Percentiles rank a stretch among this genome's conserved stretches.
Conservation (phyloP, 1,140 invertebrate species). For the Habropoda laboriosa region DNA sequence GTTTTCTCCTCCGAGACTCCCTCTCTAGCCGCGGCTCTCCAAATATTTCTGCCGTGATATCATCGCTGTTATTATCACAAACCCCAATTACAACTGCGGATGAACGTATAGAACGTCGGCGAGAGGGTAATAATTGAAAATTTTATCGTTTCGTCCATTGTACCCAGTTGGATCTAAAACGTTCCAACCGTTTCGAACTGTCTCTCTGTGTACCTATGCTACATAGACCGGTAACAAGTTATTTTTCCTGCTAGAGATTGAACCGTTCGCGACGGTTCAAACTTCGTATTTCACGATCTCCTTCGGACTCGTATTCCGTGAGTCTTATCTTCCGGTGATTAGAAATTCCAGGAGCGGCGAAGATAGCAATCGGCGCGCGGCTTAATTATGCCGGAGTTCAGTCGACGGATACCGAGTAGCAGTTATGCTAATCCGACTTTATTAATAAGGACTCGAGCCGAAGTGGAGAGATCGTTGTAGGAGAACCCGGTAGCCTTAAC, state of each 20-base stretch:
- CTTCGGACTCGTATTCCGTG: constrained; percentile 3
- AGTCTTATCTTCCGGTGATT: constrained; percentile 58
- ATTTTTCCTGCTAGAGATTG: too few relatives aligned
- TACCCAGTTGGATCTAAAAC: background rate
- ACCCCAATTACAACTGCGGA: constrained; percentile 28
- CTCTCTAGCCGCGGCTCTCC: background rate
- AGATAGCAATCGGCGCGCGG: constrained; percentile 66
- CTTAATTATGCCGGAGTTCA: constrained; percentile 70
- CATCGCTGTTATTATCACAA: constrained; percentile 43
- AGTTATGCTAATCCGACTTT: constrained; percentile 77
- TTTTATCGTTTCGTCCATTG: constrained; percentile 5
- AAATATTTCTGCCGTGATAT: constrained; percentile 47
- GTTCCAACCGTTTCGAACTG: background rate
- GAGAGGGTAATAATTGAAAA: constrained; percentile 31
- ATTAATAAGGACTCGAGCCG: constrained; percentile 75
- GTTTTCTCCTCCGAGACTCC: too few relatives aligned
- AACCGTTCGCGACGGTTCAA: background rate
- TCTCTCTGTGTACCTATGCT: background rate
- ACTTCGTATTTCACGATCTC: constrained; percentile 3
- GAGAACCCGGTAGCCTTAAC: constrained; percentile 68
- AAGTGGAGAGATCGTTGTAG: constrained; percentile 71
- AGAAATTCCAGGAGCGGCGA: constrained; percentile 44
- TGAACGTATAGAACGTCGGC: constrained; percentile 14
- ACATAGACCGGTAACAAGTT: too few relatives aligned
- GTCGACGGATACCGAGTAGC: constrained; percentile 61